Evolutionary conservation across 2,113 vertebrate genomes (phyloP).

Genomic region (Pomatorhinus ruficollis): DNA sequence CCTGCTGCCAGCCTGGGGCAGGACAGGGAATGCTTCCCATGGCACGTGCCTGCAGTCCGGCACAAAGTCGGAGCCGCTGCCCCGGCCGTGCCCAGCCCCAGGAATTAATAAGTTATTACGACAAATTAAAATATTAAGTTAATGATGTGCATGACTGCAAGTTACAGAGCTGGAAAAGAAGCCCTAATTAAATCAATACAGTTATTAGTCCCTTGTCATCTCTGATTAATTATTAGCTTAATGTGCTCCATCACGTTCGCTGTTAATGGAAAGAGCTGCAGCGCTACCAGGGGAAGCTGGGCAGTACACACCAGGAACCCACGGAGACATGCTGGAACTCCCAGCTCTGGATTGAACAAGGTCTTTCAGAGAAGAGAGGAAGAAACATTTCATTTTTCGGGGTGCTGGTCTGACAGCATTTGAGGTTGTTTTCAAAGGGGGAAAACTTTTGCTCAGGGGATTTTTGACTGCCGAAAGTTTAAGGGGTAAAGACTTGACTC

Average conservation of each 20-base stretch:
- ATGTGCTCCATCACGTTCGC: slow-evolving; percentile 41
- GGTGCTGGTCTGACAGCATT: fast-evolving
- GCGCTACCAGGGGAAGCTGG: background rate
- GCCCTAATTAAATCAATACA: slow-evolving; percentile 67
- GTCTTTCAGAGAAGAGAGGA: background rate
- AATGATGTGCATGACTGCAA: slow-evolving; percentile 27
- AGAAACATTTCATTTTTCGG: background rate
- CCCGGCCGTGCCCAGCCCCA: background rate
- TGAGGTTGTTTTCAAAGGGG: background rate
- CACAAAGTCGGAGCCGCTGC: background rate
- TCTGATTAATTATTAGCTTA: slow-evolving; percentile 68
- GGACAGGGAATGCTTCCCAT: background rate
- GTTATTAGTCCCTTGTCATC: slow-evolving; percentile 68
- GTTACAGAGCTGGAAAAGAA: slow-evolving; percentile 43
- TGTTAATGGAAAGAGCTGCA: slow-evolving; percentile 29
- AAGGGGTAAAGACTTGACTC: background rate
- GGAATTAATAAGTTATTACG: slow-evolving; percentile 40
- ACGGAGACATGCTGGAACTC: background rate
- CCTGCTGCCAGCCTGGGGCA: background rate
- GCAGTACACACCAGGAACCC: background rate
- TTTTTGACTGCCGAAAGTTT: background rate
- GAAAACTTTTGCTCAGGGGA: fast-evolving
- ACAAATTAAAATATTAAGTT: slow-evolving; percentile 49
- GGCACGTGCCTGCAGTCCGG: background rate
- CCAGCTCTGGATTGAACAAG: background rate